Evolutionary conservation across 2,797 vertebrate genomes (phyloP).

Genomic region (Orestias chungarensis): DNA sequence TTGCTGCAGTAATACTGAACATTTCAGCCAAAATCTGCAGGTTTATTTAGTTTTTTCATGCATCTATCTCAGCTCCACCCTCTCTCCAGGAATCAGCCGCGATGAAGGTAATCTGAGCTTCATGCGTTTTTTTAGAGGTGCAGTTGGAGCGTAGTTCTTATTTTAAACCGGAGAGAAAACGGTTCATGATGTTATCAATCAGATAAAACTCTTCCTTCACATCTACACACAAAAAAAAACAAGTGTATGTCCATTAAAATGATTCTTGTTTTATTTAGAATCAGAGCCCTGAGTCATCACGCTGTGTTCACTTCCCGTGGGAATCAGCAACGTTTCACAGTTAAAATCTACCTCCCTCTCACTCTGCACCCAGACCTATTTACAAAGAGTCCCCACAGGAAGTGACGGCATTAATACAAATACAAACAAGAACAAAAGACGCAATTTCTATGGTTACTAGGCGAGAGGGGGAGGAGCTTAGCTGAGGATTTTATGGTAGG

Average conservation of each 20-base stretch:
- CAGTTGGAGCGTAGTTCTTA: no score
- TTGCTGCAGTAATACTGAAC: no score
- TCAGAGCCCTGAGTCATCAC: conserved; percentile 39
- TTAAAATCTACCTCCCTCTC: background rate
- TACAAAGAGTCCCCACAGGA: conserved; percentile 8
- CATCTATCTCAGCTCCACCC: no score
- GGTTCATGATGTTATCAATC: no score
- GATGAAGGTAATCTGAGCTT: no score
- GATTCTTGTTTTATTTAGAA: conserved; percentile 16
- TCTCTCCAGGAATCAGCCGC: no score
- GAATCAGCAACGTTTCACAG: conserved; percentile 1
- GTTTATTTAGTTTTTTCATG: no score
- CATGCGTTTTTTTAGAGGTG: no score
- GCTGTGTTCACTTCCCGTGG: conserved; percentile 32
- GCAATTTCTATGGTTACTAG: conserved; percentile 19
- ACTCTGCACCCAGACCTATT: background rate
- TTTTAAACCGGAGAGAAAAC: no score
- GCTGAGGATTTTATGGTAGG: conserved; percentile 92
- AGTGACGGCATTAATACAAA: conserved; percentile 35
- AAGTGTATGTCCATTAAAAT: background rate
- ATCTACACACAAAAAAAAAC: background rate
- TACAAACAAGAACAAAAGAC: background rate
- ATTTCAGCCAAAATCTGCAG: no score
- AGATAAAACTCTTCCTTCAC: no score
- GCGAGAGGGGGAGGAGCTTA: conserved; percentile 18